Base-by-base conservation (phyloP, 2,797 vertebrate genomes). In the Pterois miles region DNA sequence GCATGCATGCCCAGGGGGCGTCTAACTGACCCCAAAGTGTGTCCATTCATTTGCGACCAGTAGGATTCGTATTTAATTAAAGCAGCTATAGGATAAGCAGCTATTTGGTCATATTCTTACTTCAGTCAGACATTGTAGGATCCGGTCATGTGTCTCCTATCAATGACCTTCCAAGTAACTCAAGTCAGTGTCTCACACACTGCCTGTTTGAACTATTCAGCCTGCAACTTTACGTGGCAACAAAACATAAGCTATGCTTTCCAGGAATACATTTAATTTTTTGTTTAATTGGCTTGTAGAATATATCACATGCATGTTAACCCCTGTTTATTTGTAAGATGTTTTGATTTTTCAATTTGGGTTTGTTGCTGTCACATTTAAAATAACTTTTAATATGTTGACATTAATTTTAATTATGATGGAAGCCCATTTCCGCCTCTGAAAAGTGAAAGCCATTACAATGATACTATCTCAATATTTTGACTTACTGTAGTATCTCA, bases 141-240 rank as follows among this genome's bases (percentile, higher is more conserved):
- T 27, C 5, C 23, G 10, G 9, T 20, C 20, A 8, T 65, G 67
- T 58, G 52, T 38, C 6, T 65, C 20, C 23, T 50, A 20, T 25
- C 20, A 74, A 54, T 87, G 79, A 81, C 84, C 81, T 85, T 62
- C 23, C 34, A 29, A 33, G 22, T n/a, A 25, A 34, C n/a, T 68
- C 1, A 2, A 50, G 43, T 27, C 9, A 58, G 20, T 46, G 62
- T 36, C 22, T 52, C 34, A 48, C 43, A 40, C 29, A 16, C 10
- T 69, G 20, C 13, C 13, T 58, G 4, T n/a, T 50, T 11, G 0
- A 53, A 58, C 3, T 34, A 54, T 22, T 25, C 6, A 66, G 18
- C 14, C 20, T 40, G 16, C 14, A 9, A 25, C 4, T 52, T 18
- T 46, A 23, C 62, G 36, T 22, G 18, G 7, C n/a, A 81, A 16